Evolutionary conservation across 2,113 vertebrate species (phyloP).

Genomic region (Fregata magnificens): DNA sequence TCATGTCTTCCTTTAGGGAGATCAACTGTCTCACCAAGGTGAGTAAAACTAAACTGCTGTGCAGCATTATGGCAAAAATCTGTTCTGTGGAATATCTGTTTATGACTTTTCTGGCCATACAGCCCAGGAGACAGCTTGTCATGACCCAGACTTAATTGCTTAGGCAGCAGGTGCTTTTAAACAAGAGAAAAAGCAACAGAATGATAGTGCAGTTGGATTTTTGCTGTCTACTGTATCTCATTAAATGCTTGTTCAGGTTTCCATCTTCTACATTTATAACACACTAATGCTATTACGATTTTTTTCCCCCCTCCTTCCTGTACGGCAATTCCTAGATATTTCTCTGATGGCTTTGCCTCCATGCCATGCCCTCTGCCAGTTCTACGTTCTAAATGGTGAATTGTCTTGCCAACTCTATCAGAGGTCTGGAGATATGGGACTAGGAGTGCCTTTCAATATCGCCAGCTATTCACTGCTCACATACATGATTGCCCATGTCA

Average conservation of each 20-base stretch:
- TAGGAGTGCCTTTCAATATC: constrained; percentile 97
- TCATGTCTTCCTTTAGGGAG: background rate
- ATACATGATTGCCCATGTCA: constrained; percentile 96
- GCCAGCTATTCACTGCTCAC: constrained; percentile 96
- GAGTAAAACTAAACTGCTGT: background rate
- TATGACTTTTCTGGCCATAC: background rate
- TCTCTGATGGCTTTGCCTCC: constrained; percentile 93
- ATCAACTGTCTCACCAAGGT: background rate
- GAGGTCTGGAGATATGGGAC: constrained; percentile 94
- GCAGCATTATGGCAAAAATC: constrained; percentile 2
- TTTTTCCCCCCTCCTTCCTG: background rate
- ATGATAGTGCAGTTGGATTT: background rate
- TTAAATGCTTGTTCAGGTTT: background rate
- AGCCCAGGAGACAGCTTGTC: background rate
- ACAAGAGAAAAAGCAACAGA: background rate
- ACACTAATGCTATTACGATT: background rate
- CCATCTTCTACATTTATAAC: background rate
- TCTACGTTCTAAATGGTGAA: constrained; percentile 90
- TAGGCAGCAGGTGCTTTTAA: background rate
- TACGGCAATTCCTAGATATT: constrained; percentile 77
- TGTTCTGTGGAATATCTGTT: background rate
- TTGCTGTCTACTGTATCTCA: background rate
- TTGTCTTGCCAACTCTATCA: constrained; percentile 97
- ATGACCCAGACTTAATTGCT: background rate
- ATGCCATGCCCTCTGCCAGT: constrained; percentile 95